Percentiles rank a stretch among this genome's conserved stretches.
Evolutionary conservation across 2,797 vertebrate species (phyloP).

Genomic region (Ctenopoma multispine): DNA sequence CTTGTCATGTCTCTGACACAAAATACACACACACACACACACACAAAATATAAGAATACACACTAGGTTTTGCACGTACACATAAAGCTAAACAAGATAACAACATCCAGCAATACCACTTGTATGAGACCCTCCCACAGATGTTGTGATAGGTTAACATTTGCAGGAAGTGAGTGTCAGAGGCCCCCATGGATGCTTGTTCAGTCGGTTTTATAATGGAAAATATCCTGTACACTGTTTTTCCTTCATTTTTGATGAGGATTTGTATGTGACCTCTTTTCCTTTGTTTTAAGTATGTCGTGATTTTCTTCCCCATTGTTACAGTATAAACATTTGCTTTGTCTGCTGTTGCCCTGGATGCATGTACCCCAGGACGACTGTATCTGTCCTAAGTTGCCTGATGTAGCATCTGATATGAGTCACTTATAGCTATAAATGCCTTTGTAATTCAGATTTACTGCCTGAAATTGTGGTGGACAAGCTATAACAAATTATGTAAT

Average conservation of each 20-base stretch:
- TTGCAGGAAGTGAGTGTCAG: slow-evolving; percentile 65
- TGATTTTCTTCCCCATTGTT: slow-evolving; percentile 27
- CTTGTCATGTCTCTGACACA: not conserved
- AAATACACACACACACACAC: not conserved
- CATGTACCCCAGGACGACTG: not conserved
- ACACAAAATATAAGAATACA: not conserved
- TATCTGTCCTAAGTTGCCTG: not conserved
- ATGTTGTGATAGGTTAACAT: slow-evolving; percentile 58
- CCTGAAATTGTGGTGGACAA: not conserved
- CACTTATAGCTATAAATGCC: not conserved
- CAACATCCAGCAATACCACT: not conserved
- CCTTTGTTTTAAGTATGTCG: slow-evolving; percentile 45
- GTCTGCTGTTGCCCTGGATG: not conserved
- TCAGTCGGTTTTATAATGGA: not conserved
- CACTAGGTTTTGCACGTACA: no score
- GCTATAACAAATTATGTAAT: not conserved
- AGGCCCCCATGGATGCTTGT: slow-evolving; percentile 29
- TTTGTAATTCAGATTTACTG: not conserved
- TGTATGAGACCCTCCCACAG: not conserved
- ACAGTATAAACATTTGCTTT: not conserved
- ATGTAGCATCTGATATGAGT: not conserved
- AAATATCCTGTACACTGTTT: slow-evolving; percentile 1
- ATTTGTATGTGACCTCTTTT: slow-evolving; percentile 16
- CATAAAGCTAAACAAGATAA: not conserved
- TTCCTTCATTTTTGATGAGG: not conserved